These are phyloP conservation scores for Erythrocebus patas DNA, from an alignment of 2,113 vertebrate genomes.

Conservation along the genomic window DNA sequence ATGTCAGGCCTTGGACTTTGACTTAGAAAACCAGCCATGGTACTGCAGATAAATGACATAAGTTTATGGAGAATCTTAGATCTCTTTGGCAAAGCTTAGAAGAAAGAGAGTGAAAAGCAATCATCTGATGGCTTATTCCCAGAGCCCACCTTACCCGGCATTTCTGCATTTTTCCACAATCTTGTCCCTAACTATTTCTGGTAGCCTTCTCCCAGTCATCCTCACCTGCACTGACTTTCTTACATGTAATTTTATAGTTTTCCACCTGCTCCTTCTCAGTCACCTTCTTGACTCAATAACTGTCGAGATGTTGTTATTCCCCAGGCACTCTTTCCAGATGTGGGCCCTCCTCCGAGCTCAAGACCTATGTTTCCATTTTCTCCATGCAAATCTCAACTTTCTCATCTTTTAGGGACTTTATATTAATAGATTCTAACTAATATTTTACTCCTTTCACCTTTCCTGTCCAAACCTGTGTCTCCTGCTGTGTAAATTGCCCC, in stretches of 20 bases:
- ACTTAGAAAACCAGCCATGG: neutral
- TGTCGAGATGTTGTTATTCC: neutral
- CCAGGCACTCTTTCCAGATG: neutral
- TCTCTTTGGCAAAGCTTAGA: neutral
- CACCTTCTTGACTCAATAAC: neutral
- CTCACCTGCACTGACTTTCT: neutral
- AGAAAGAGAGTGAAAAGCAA: neutral
- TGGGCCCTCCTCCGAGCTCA: neutral
- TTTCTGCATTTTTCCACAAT: neutral
- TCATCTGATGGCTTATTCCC: neutral
- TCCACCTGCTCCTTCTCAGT: neutral
- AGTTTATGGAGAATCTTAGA: neutral
- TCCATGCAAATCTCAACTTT: neutral
- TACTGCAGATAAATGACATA: neutral
- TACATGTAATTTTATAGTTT: neutral
- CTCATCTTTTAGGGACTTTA: neutral
- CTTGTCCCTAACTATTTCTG: neutral
- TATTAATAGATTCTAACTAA: neutral
- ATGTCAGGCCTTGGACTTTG: neutral
- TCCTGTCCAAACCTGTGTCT: neutral
- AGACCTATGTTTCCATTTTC: neutral
- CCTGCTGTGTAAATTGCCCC: neutral
- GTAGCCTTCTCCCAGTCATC: neutral
- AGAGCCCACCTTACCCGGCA: neutral
- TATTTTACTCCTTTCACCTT: neutral